Conservation (phyloP, 2,797 vertebrate species). For the Premnoplex brunnescens region DNA sequence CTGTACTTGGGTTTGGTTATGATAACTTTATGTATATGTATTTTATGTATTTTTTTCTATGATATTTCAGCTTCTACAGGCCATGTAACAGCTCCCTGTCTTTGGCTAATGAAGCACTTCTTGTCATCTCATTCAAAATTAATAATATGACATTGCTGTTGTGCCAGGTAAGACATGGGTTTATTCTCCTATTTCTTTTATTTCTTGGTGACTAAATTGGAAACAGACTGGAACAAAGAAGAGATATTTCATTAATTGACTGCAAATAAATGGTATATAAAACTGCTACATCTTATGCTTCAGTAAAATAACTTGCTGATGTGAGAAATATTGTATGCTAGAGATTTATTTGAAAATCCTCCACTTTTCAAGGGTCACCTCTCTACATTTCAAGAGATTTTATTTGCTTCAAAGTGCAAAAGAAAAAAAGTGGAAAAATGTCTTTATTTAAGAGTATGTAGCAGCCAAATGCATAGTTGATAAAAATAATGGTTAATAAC, state of each 20-base stretch:
- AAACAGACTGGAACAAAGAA: background rate
- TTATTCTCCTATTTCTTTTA: background rate
- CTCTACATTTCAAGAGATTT: background rate
- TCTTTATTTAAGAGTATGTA: background rate
- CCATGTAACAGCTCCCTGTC: background rate
- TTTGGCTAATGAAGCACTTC: background rate
- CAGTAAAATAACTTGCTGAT: background rate
- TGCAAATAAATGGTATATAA: background rate
- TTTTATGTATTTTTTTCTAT: background rate
- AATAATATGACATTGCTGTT: background rate
- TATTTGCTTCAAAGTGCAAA: background rate
- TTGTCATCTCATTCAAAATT: background rate
- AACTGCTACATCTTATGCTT: background rate
- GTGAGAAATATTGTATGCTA: background rate
- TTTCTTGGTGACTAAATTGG: background rate
- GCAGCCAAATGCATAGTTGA: background rate
- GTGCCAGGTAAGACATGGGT: background rate
- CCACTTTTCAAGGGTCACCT: background rate
- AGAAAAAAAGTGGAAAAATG: background rate
- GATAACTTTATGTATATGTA: background rate
- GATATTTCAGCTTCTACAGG: background rate
- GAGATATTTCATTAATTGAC: background rate
- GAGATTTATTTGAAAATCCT: background rate
- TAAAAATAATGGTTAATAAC: conserved; percentile 23
- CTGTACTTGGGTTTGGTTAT: background rate